These are phyloP conservation scores for Polietes domitor DNA, from an alignment of 2,888 invertebrate genomes.

Conservation along the genomic window DNA sequence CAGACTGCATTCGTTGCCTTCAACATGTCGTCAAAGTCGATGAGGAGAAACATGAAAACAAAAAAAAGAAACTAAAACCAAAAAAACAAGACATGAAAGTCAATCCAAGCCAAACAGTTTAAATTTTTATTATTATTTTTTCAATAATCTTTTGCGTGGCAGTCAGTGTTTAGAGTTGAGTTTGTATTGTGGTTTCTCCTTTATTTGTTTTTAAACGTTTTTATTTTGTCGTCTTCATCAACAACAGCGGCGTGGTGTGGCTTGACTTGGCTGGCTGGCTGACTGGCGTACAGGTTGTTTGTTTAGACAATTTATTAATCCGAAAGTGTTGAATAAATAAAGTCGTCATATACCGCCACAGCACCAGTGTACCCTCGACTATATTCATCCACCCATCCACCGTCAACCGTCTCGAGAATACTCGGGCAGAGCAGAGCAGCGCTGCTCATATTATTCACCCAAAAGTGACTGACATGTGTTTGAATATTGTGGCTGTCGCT, in stretches of 20 bases:
- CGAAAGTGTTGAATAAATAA: conserved; percentile 70
- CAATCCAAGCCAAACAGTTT: not conserved
- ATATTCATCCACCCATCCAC: not conserved
- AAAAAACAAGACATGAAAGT: not conserved
- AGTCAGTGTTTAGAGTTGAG: not conserved
- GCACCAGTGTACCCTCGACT: not conserved
- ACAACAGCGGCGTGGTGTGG: not conserved
- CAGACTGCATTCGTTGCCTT: not conserved
- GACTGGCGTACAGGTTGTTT: conserved; percentile 60
- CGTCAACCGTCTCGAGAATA: not conserved
- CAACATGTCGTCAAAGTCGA: conserved; percentile 40
- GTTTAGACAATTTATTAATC: conserved; percentile 70
- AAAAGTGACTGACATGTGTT: conserved; percentile 54
- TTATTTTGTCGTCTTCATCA: conserved; percentile 45
- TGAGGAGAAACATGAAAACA: conserved; percentile 36
- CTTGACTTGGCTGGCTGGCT: not conserved
- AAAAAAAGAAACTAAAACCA: not conserved
- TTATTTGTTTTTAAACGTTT: conserved; percentile 63
- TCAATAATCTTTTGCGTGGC: conserved; percentile 49
- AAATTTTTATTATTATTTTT: conserved; percentile 40
- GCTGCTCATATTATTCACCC: conserved; percentile 25
- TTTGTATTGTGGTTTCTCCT: conserved; percentile 53
- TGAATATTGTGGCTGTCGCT: not conserved
- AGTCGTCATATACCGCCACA: conserved; percentile 53
- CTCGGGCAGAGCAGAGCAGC: not conserved